phyloP scores from a whole-genome alignment of 2,888 invertebrate genomes.

The Lutraria lutraria region DNA sequence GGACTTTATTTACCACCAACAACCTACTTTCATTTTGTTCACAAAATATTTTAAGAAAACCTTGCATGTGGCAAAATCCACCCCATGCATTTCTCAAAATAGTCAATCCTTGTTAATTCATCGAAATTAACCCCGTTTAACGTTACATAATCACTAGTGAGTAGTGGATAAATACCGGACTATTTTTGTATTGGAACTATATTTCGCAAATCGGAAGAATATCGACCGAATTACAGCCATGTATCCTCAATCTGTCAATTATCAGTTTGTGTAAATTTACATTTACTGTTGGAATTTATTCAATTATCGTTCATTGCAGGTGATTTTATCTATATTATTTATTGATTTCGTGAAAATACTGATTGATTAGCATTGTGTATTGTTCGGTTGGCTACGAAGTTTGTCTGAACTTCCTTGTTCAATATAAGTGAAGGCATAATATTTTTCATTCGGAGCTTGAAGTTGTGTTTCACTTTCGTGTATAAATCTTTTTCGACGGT shows the following conservation, averaged over 20 bases:
- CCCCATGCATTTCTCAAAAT: no score
- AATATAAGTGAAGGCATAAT: neutral
- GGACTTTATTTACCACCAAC: no score
- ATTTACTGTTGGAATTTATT: neutral
- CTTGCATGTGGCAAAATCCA: no score
- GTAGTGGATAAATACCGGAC: neutral
- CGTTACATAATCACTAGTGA: no score
- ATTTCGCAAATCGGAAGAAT: neutral
- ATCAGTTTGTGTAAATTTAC: conserved; percentile 10
- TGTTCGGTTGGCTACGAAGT: neutral
- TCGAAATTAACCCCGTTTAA: no score
- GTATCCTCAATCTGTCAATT: conserved; percentile 26
- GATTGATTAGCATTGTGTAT: neutral
- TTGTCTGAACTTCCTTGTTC: neutral
- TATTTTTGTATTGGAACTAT: neutral
- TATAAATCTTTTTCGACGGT: no score
- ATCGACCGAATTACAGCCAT: conserved; percentile 9
- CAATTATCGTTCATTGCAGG: neutral
- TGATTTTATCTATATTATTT: neutral
- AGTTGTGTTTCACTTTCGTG: no score
- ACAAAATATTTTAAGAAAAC: no score
- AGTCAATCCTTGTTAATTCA: no score
- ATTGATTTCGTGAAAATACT: neutral
- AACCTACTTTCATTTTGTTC: no score
- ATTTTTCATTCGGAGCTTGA: no score